Evolutionary conservation across 1,140 invertebrate species (phyloP).

Genomic region (Megalopta genalis): DNA sequence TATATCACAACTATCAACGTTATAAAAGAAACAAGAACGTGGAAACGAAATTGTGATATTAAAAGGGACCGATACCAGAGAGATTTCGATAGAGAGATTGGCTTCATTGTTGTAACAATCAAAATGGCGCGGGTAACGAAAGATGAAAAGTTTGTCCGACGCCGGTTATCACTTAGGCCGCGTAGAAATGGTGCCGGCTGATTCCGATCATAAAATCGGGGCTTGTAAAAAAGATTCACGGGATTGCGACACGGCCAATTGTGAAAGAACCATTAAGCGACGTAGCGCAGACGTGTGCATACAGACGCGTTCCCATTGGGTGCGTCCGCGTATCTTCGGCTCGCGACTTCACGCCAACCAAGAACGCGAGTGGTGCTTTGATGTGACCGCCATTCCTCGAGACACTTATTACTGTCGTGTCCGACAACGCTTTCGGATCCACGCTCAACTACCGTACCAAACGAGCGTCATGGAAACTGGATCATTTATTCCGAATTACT

Average conservation of each 20-base stretch:
- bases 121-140: too few species aligned
- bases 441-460: not conserved
- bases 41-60: too few species aligned
- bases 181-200: slow-evolving; percentile 17
- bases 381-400: slow-evolving; percentile 77
- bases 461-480: slow-evolving; percentile 7
- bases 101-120: too few species aligned
- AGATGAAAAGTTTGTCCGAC: too few species aligned
- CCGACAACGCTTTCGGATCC: slow-evolving; percentile 19
- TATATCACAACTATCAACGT: too few species aligned
- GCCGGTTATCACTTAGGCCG: not conserved
- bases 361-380: slow-evolving; percentile 70
- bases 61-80: too few species aligned
- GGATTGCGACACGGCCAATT: slow-evolving; percentile 44
- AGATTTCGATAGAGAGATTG: too few species aligned
- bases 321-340: slow-evolving; percentile 74
- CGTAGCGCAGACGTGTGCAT: slow-evolving; percentile 64
- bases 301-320: slow-evolving; percentile 70
- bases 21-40: too few species aligned
- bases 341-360: slow-evolving; percentile 72
- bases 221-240: slow-evolving; percentile 24
- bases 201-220: slow-evolving; percentile 3
- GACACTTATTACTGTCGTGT: slow-evolving; percentile 79
- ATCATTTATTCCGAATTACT: not conserved
- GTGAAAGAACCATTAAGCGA: slow-evolving; percentile 73